Percentiles rank a stretch among this genome's conserved stretches.
These are phyloP conservation scores for Notocelia uddmanniana DNA, from an alignment of 2,888 invertebrate species.

Conservation along the genomic window DNA sequence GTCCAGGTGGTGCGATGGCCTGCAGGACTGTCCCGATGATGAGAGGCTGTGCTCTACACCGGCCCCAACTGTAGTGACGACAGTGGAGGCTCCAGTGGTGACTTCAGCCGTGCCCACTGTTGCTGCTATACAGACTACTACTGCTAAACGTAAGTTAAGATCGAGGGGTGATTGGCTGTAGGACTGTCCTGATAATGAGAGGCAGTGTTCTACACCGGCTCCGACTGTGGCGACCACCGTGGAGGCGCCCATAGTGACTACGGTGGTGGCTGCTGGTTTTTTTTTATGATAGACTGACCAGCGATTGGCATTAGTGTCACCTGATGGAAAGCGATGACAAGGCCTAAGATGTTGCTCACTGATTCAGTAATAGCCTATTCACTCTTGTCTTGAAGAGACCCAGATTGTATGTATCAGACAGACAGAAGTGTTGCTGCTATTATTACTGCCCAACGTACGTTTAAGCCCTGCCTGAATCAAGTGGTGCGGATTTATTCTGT, in stretches of 20 bases:
- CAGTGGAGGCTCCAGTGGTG: conserved; percentile 48
- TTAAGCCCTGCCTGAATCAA: no score
- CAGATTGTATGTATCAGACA: no score
- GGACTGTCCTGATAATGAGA: neutral
- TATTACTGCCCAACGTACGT: no score
- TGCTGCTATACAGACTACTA: conserved; percentile 58
- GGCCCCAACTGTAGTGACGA: conserved; percentile 49
- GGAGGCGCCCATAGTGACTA: neutral
- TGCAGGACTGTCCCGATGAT: conserved; percentile 93
- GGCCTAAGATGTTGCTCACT: no score
- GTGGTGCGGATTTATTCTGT: no score
- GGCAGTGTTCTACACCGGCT: neutral
- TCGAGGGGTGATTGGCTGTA: neutral
- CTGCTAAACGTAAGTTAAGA: conserved; percentile 62
- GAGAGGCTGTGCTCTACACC: conserved; percentile 87
- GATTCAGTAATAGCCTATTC: no score
- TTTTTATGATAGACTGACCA: no score
- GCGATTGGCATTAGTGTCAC: no score
- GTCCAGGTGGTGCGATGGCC: conserved; percentile 92
- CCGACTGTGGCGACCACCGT: neutral
- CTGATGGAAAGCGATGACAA: no score
- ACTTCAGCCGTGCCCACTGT: conserved; percentile 58
- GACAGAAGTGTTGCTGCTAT: no score
- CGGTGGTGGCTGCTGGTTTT: no score
- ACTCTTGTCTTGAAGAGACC: no score